Percentiles rank a stretch among this genome's conserved stretches.
Evolutionary conservation across 30 jellyfish, hydroid and myxozoan species (phyloP).

Genomic region (Aurelia sp.): DNA sequence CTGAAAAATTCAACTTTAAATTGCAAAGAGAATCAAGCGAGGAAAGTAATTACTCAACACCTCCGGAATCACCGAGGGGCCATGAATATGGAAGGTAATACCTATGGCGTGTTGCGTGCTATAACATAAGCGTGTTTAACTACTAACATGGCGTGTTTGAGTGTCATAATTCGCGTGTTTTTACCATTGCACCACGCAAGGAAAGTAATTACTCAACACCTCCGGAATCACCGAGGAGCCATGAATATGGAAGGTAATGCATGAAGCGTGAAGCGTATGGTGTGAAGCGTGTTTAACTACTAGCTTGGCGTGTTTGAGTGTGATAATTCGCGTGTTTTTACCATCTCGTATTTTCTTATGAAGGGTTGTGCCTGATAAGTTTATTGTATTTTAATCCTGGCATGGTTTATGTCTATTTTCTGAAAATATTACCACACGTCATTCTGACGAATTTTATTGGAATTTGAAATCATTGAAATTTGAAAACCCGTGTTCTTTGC

Average conservation of each 20-base stretch:
- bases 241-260: slow-evolving; percentile 28
- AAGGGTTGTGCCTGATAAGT: no score
- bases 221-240: slow-evolving; percentile 58
- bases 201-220: slow-evolving; percentile 58
- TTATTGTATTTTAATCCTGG: no score
- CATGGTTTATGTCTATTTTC: no score
- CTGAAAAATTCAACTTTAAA: slow-evolving; percentile 44
- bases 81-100: slow-evolving; percentile 28
- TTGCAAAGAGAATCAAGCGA: slow-evolving; percentile 47
- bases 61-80: slow-evolving; percentile 65
- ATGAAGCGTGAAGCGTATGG: slow-evolving; percentile 4
- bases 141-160: not conserved
- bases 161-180: no score
- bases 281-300: slow-evolving; percentile 10
- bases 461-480: no score
- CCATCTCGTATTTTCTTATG: no score
- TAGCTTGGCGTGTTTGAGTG: not conserved
- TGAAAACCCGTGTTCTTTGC: no score
- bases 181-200: no score
- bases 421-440: no score
- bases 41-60: slow-evolving; percentile 50
- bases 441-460: no score
- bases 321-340: no score
- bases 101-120: slow-evolving; percentile 16
- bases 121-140: not conserved